Conservation (phyloP, 2,888 invertebrate genomes). For the Halocaridina rubra region DNA sequence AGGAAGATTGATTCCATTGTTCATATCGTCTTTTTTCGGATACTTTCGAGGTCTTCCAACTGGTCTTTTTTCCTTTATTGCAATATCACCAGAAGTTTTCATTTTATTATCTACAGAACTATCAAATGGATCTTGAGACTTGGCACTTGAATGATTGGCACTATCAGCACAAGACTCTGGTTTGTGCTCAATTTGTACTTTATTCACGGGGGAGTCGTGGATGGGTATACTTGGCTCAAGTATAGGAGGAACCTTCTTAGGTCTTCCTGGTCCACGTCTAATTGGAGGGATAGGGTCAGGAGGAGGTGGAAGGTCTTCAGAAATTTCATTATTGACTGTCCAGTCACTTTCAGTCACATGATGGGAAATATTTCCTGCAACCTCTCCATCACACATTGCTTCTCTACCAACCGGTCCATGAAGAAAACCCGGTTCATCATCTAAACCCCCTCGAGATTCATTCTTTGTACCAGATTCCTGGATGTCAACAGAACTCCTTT, state of each 20-base stretch:
- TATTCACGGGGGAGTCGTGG: conserved; percentile 37
- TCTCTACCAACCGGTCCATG: too few relatives aligned
- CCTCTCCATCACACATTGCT: background rate
- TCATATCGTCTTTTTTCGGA: conserved; percentile 39
- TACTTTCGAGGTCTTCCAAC: conserved; percentile 62
- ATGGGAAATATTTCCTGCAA: background rate
- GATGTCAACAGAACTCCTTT: conserved; percentile 36
- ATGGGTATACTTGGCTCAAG: conserved; percentile 51
- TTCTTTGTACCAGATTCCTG: background rate
- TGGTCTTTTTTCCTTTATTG: conserved; percentile 49
- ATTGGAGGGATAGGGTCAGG: conserved; percentile 47
- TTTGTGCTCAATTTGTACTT: conserved; percentile 56
- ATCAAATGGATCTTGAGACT: conserved; percentile 19
- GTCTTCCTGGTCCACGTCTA: conserved; percentile 52
- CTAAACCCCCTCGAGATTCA: background rate
- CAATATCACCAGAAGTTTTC: conserved; percentile 12
- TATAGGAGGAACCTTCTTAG: conserved; percentile 55
- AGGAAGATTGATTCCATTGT: conserved; percentile 24
- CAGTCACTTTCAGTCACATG: background rate
- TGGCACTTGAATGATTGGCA: conserved; percentile 55
- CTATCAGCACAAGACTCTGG: conserved; percentile 47
- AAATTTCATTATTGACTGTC: conserved; percentile 48
- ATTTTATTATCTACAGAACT: conserved; percentile 29
- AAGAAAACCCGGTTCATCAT: background rate
- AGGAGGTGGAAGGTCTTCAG: conserved; percentile 51